These are phyloP conservation scores for Protodeltote pygarga DNA, from an alignment of 2,888 invertebrate genomes.

Conservation along the genomic window DNA sequence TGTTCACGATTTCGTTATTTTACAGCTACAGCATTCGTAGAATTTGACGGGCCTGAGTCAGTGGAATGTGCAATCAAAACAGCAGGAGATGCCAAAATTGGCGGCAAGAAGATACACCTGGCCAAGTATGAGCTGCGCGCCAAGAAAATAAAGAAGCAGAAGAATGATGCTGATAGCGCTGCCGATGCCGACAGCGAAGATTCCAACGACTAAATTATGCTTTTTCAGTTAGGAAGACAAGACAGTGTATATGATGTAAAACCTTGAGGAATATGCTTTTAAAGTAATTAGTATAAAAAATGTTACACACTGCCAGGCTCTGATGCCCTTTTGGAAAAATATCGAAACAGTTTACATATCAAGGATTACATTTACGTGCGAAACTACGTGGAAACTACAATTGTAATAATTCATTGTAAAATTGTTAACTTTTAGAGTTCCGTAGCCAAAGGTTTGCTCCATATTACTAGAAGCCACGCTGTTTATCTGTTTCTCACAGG, in stretches of 20 bases:
- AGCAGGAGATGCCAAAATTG: conserved; percentile 58
- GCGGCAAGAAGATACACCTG: conserved; percentile 68
- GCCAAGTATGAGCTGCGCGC: conserved; percentile 60
- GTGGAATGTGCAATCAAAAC: conserved; percentile 65
- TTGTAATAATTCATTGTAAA: background rate
- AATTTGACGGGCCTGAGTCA: conserved; percentile 72
- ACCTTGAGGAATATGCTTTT: background rate
- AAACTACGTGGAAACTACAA: too few species aligned
- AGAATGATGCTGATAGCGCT: conserved; percentile 45
- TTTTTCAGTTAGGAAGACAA: conserved; percentile 2
- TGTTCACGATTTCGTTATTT: conserved; percentile 9
- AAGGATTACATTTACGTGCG: too few species aligned
- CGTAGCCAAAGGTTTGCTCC: too few species aligned
- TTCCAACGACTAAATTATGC: conserved; percentile 51
- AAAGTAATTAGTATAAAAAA: conserved; percentile 1
- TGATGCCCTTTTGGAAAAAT: background rate
- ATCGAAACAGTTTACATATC: too few species aligned
- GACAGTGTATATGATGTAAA: background rate
- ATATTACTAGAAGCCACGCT: too few species aligned
- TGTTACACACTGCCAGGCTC: conserved; percentile 13
- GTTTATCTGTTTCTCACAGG: too few species aligned
- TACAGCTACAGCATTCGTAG: conserved; percentile 74
- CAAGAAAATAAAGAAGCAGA: conserved; percentile 33
- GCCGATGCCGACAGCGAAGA: conserved; percentile 58
- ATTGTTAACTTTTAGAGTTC: too few species aligned